These are phyloP conservation scores for Dipodomys spectabilis DNA, from an alignment of 2,113 vertebrate genomes.

Conservation along the genomic window DNA sequence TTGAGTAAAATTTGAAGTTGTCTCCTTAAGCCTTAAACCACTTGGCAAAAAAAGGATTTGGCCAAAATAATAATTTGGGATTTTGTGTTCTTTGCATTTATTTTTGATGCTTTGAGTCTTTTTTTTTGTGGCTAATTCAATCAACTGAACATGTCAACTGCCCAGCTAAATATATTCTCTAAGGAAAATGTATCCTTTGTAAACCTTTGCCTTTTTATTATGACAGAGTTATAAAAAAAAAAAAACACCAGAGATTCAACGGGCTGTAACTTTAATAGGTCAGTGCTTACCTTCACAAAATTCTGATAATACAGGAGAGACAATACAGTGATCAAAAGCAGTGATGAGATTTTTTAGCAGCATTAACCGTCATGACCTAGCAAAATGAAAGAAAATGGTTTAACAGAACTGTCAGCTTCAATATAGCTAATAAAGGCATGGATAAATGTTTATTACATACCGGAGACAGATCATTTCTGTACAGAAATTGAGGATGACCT, in stretches of 20 bases:
- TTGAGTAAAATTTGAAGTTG: constrained; percentile 31
- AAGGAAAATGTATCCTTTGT: constrained; percentile 85
- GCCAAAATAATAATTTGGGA: constrained; percentile 50
- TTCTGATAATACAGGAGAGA: constrained; percentile 85
- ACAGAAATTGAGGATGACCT: constrained; percentile 99
- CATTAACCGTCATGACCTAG: constrained; percentile 98
- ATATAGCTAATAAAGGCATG: constrained; percentile 99
- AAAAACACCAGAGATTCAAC: constrained; percentile 77
- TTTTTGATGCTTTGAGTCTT: neutral
- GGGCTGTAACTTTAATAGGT: constrained; percentile 89
- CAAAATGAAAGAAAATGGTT: constrained; percentile 96
- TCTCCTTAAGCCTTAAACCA: constrained; percentile 3
- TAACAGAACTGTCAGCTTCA: constrained; percentile 99
- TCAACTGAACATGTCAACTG: constrained; percentile 79
- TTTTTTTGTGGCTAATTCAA: constrained; percentile 51
- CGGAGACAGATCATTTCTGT: constrained; percentile 99
- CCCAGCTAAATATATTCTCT: constrained; percentile 84
- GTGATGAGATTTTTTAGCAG: constrained; percentile 95
- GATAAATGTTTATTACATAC: constrained; percentile 99
- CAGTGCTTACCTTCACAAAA: constrained; percentile 90
- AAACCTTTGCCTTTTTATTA: constrained; percentile 85
- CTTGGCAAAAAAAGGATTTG: neutral
- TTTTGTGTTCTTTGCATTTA: constrained; percentile 43
- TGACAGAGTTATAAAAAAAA: constrained; percentile 67
- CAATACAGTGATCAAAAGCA: constrained; percentile 91